Conservation (phyloP, 2,797 vertebrate species). For the Enteromius mattozi region DNA sequence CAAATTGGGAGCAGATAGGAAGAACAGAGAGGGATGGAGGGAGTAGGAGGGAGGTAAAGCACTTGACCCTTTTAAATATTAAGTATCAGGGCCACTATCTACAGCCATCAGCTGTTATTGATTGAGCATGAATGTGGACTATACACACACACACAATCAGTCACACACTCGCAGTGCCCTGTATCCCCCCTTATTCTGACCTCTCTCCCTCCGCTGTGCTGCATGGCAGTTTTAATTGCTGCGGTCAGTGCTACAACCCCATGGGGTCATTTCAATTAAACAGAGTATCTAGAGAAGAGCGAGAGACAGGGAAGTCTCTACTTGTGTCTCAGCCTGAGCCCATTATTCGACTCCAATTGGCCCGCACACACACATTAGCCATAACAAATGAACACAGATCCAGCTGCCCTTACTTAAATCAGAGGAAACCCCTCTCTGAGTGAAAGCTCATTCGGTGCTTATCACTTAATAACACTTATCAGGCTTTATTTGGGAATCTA, state of each 20-base stretch:
- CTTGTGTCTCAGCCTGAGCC: slow-evolving; percentile 38
- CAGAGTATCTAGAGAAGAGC: slow-evolving; percentile 51
- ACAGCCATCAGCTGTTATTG: slow-evolving; percentile 58
- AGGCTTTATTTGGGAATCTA: slow-evolving; percentile 41
- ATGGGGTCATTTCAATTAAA: slow-evolving; percentile 68
- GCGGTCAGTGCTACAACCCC: slow-evolving; percentile 61
- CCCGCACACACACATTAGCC: neutral
- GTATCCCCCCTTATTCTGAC: slow-evolving; percentile 35
- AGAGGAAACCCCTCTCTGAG: slow-evolving; percentile 13
- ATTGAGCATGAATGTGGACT: slow-evolving; percentile 45
- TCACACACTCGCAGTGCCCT: slow-evolving; percentile 42
- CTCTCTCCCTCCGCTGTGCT: slow-evolving; percentile 46
- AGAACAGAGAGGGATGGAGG: neutral
- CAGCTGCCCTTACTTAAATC: slow-evolving; percentile 16
- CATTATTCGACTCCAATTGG: slow-evolving; percentile 41
- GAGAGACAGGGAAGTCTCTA: slow-evolving; percentile 42
- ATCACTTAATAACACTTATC: slow-evolving; percentile 29
- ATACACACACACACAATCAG: slow-evolving; percentile 26
- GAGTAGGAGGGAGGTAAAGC: slow-evolving; percentile 50
- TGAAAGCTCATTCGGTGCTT: slow-evolving; percentile 12
- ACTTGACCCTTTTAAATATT: slow-evolving; percentile 78
- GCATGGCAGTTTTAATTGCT: slow-evolving; percentile 68
- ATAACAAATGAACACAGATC: slow-evolving; percentile 40
- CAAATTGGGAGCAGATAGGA: slow-evolving; percentile 50
- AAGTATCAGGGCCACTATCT: slow-evolving; percentile 66